These are phyloP conservation scores for Microctonus aethiopoides DNA, from an alignment of 2,888 invertebrate genomes.

Conservation along the genomic window DNA sequence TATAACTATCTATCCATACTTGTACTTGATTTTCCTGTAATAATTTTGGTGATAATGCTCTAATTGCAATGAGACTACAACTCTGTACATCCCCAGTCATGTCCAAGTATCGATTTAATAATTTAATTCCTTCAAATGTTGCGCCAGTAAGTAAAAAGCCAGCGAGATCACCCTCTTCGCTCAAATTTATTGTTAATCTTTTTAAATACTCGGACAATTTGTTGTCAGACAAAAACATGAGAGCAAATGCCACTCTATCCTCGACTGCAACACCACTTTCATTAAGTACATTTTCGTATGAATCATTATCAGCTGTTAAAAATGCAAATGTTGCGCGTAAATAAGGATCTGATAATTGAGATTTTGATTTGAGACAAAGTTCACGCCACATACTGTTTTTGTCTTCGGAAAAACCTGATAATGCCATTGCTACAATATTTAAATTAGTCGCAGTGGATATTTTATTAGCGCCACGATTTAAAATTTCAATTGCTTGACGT, in stretches of 20 bases:
- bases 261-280: slow-evolving; percentile 87
- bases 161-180: slow-evolving; percentile 82
- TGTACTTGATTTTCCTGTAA: slow-evolving; percentile 72
- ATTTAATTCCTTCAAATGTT: slow-evolving; percentile 78
- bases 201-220: slow-evolving; percentile 84
- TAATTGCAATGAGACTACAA: slow-evolving; percentile 82
- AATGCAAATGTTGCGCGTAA: slow-evolving; percentile 91
- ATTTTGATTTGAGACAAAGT: slow-evolving; percentile 78
- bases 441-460: slow-evolving; percentile 65
- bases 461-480: slow-evolving; percentile 77
- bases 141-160: slow-evolving; percentile 87
- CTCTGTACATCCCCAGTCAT: slow-evolving; percentile 91
- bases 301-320: slow-evolving; percentile 82
- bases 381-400: slow-evolving; percentile 83
- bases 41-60: slow-evolving; percentile 80
- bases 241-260: slow-evolving; percentile 92
- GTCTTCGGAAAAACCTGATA: slow-evolving; percentile 89
- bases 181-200: slow-evolving; percentile 76
- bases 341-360: slow-evolving; percentile 88
- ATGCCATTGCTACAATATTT: slow-evolving; percentile 81
- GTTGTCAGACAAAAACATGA: slow-evolving; percentile 84
- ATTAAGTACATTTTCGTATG: slow-evolving; percentile 81
- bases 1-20: slow-evolving; percentile 84
- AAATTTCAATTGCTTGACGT: slow-evolving; percentile 84
- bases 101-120: slow-evolving; percentile 90